Evolutionary conservation across 2,797 vertebrate genomes (phyloP).

Genomic region (Meda fulgida): DNA sequence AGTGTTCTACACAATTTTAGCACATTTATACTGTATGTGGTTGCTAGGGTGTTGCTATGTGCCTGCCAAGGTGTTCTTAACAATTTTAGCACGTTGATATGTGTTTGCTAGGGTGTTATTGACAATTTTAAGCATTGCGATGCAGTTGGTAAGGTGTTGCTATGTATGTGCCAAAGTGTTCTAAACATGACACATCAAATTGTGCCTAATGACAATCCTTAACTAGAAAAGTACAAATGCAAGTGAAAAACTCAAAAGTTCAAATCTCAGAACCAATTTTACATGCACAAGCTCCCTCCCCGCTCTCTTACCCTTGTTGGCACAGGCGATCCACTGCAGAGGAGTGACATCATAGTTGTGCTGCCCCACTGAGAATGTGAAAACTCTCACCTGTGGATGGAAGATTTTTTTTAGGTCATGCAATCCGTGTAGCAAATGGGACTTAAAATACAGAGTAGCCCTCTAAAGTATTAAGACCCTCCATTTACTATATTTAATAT

Average conservation of each 20-base stretch:
- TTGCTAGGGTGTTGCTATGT: background rate
- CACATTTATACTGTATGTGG: background rate
- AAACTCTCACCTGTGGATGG: slow-evolving; percentile 88
- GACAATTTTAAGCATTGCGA: background rate
- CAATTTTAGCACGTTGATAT: too few relatives aligned
- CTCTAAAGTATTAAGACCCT: background rate
- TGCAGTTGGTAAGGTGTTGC: background rate
- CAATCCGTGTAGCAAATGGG: background rate
- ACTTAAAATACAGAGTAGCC: background rate
- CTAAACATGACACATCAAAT: background rate
- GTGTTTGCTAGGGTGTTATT: background rate
- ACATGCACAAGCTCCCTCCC: background rate
- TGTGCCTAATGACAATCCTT: background rate
- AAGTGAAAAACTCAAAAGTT: background rate
- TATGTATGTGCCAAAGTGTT: background rate
- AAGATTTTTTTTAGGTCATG: background rate
- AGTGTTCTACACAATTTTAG: background rate
- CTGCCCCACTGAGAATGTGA: slow-evolving; percentile 97
- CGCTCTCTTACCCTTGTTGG: slow-evolving; percentile 91
- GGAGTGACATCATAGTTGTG: slow-evolving; percentile 98
- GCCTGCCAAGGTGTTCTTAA: background rate
- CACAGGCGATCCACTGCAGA: slow-evolving; percentile 97
- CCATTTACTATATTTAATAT: background rate
- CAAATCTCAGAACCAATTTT: background rate
- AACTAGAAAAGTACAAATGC: background rate